Evolutionary conservation across 2,797 vertebrate species (phyloP), one percentile per base, ranked within the genome.

Genomic region (Sandelia bainsii): DNA sequence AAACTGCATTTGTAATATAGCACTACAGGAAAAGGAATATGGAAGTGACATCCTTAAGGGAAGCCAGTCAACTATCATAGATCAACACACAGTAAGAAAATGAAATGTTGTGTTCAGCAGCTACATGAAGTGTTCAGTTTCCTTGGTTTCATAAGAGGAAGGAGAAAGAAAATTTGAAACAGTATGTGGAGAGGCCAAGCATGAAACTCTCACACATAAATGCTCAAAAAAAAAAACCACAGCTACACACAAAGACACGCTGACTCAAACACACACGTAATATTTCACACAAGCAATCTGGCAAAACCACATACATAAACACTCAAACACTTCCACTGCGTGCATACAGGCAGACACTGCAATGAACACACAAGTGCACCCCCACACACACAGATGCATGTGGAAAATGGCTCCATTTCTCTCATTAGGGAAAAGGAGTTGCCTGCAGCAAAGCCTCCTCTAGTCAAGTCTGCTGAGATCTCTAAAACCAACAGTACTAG

Each of bases 351-450:
- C 69, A 72, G 69, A 25, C 12, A 25, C 64, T 46, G 46, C 50
- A 52, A 57, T 27, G 8, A 59, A 72, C 64, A 58, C 75, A 64
- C 63, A 73, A 57, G 2, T 23, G 44, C 63, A 73, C 45, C 50
- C 29, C 23, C 51, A 40, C 14, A 44, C 60, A 54, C 44, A 59
- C 56, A 66, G 66, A 73, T 69, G 74, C 44, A 62, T 63, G 70
- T 54, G 67, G 80, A 20, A 51, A 83, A 82, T 62, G 61, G 74
- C 81, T 88, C 76, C 83, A 78, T 86, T 85, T 77, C 86, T 90
- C 85, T 93, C 92, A 93, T 93, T 92, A 92, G 89, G 82, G 87
- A 85, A 90, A 87, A 90, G 81, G 83, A 90, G 86, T 64, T 60
- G 89, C 92, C 88, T 85, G 87, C 69, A 92, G 91, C 87, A 74